Percentiles rank a stretch among this genome's conserved stretches.
phyloP scores from a whole-genome alignment of 1,140 invertebrate genomes.

The Brachionus paranguensis region DNA sequence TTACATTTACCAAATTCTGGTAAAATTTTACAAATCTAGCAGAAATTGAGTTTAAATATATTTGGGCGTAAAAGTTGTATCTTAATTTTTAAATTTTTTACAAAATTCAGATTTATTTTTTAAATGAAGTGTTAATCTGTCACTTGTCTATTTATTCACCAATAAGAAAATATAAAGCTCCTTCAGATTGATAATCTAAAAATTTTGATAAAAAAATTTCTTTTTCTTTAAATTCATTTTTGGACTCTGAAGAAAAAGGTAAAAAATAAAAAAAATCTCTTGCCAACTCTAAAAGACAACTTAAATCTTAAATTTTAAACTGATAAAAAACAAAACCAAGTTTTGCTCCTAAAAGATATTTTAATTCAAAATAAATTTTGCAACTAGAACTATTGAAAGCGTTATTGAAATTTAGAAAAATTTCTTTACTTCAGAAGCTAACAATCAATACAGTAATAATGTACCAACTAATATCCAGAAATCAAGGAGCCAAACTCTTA shows the following conservation, averaged over 20 bases:
- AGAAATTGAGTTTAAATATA: no score
- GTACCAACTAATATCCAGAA: conserved; percentile 1
- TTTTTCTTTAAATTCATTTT: no score
- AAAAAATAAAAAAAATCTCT: not conserved
- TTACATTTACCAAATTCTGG: no score
- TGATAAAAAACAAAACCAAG: not conserved
- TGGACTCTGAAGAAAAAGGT: not conserved
- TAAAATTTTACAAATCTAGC: no score
- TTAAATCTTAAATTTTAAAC: not conserved
- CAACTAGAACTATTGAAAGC: not conserved
- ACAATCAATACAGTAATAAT: not conserved
- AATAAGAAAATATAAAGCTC: no score
- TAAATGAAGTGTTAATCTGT: no score
- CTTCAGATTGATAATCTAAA: no score
- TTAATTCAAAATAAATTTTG: not conserved
- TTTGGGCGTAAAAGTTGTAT: no score
- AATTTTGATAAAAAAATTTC: no score
- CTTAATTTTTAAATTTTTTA: no score
- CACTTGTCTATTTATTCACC: no score
- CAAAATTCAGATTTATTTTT: no score
- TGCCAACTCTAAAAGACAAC: not conserved
- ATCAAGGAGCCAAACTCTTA: conserved; percentile 1
- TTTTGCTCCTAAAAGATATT: not conserved
- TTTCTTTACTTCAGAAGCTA: not conserved
- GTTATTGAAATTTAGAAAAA: conserved; percentile 16